Evolutionary conservation across 1,140 invertebrate genomes (phyloP).

Genomic region (Lineus longissimus): DNA sequence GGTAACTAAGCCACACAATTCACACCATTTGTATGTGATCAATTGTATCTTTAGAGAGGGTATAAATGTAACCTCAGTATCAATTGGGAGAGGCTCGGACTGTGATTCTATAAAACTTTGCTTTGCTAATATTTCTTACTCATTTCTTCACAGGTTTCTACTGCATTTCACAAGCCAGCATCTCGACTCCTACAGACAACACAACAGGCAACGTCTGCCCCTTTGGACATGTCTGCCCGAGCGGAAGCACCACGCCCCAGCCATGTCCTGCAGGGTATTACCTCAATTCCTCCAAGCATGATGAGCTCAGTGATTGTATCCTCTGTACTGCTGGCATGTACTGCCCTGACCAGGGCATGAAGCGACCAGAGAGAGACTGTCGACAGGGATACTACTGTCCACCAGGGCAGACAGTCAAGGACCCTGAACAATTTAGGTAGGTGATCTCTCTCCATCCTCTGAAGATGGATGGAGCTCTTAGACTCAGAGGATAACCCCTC

Average conservation of each 20-base stretch:
- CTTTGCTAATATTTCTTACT: too few relatives aligned
- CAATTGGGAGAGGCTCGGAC: too few relatives aligned
- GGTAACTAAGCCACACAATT: too few relatives aligned
- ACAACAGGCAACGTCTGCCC: slow-evolving; percentile 35
- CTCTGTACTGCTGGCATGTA: slow-evolving; percentile 38
- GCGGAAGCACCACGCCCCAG: slow-evolving; percentile 23
- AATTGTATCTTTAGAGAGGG: too few relatives aligned
- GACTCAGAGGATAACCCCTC: too few relatives aligned
- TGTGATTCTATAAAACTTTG: too few relatives aligned
- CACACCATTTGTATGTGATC: too few relatives aligned
- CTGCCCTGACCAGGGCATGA: slow-evolving; percentile 33
- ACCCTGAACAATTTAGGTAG: slow-evolving; percentile 40
- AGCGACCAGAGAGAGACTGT: slow-evolving; percentile 36
- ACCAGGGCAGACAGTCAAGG: slow-evolving; percentile 36
- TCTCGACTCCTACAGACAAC: slow-evolving; percentile 27
- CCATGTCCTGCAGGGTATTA: slow-evolving; percentile 45
- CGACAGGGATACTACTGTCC: slow-evolving; percentile 45
- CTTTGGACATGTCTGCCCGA: slow-evolving; percentile 40
- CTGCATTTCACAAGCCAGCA: slow-evolving; percentile 32
- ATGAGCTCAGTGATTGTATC: slow-evolving; percentile 32
- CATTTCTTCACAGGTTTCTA: slow-evolving; percentile 50
- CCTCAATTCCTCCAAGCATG: slow-evolving; percentile 29
- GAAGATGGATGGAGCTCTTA: too few relatives aligned
- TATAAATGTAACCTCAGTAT: too few relatives aligned
- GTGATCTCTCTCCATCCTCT: too few relatives aligned